Percentiles rank a stretch among this genome's conserved stretches.
Conservation (phyloP, 2,113 vertebrate genomes). For the Sorex fumeus region DNA sequence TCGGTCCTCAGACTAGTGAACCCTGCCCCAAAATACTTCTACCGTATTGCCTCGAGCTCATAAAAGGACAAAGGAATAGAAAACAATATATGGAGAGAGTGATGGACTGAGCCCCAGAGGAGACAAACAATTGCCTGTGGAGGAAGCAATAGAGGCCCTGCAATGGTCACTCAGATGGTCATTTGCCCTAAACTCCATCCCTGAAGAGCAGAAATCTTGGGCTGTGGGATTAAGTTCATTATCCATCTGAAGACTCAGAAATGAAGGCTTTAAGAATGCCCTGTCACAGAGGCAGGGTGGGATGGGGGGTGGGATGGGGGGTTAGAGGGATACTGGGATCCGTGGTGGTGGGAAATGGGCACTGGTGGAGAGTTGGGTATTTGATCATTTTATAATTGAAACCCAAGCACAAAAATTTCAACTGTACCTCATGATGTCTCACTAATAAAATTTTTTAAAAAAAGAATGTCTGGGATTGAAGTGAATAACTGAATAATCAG, state of each 20-base stretch:
- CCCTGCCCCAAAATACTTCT: neutral
- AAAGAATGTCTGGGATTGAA: neutral
- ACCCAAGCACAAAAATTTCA: too few species aligned
- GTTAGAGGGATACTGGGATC: too few species aligned
- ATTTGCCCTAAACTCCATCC: neutral
- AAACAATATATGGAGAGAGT: neutral
- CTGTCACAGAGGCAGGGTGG: too few species aligned
- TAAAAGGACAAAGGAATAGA: neutral
- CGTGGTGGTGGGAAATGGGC: too few species aligned
- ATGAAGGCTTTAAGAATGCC: too few species aligned
- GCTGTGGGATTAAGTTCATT: slow-evolving; percentile 51
- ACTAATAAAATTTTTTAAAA: too few species aligned
- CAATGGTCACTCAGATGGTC: too few species aligned
- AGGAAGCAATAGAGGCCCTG: neutral
- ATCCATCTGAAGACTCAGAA: slow-evolving; percentile 35
- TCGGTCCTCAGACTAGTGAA: neutral
- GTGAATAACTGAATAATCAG: slow-evolving; percentile 74
- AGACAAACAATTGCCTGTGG: neutral
- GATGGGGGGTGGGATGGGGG: too few species aligned
- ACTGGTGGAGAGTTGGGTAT: too few species aligned
- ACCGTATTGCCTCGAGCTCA: neutral
- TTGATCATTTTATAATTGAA: too few species aligned
- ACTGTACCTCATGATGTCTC: too few species aligned
- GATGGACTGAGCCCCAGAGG: neutral
- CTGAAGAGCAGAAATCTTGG: neutral